Evolutionary conservation across 2,797 vertebrate species (phyloP).

Genomic region (Apodemus agrarius): DNA sequence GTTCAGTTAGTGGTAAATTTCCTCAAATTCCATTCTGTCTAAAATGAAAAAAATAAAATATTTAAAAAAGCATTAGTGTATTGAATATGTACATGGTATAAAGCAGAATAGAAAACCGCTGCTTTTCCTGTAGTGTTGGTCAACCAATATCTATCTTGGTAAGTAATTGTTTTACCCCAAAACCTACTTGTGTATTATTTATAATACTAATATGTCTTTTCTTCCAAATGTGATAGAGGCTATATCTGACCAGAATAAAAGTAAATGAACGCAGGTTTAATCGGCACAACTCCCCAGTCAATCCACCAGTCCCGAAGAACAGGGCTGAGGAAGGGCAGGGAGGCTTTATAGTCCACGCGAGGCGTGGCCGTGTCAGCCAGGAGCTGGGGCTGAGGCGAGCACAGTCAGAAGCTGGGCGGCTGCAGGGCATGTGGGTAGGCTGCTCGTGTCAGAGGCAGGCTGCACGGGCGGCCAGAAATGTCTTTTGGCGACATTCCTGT

Average conservation of each 20-base stretch:
- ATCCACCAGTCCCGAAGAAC: not conserved
- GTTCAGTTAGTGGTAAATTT: not conserved
- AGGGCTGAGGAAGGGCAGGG: not conserved
- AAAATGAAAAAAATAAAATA: conserved; percentile 36
- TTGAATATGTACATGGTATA: conserved; percentile 9
- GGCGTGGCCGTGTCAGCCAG: not conserved
- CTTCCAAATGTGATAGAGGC: not conserved
- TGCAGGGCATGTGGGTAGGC: not conserved
- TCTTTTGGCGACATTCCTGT: not conserved
- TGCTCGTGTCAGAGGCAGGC: not conserved
- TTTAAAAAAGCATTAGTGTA: conserved; percentile 26
- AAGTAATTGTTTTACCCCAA: conserved; percentile 52
- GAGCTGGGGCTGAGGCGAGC: not conserved
- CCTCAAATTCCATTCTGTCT: conserved; percentile 20
- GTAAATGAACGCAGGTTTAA: not conserved
- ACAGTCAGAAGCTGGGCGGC: not conserved
- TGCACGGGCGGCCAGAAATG: not conserved
- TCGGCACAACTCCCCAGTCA: not conserved
- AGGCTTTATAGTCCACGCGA: not conserved
- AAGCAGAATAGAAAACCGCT: not conserved
- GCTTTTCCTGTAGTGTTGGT: not conserved
- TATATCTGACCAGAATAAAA: not conserved
- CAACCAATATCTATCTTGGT: not conserved
- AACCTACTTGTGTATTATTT: conserved; percentile 27
- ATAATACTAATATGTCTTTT: not conserved